These are phyloP conservation scores for Tenualosa ilisha DNA, from an alignment of 2,797 vertebrate species.

Conservation along the genomic window DNA sequence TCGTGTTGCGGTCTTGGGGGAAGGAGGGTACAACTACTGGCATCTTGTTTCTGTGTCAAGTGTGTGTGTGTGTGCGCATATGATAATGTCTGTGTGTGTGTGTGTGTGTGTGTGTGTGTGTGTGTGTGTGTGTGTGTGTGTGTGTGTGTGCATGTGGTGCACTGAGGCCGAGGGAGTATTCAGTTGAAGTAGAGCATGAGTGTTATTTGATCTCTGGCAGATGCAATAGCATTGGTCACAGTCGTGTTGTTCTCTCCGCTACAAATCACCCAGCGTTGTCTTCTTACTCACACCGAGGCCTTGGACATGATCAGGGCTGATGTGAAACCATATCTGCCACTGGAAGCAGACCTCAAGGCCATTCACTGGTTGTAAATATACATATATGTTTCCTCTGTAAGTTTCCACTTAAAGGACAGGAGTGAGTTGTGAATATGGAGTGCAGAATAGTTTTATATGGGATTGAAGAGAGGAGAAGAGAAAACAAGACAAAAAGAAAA, in stretches of 20 bases:
- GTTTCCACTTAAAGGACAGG: background rate
- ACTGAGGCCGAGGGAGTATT: background rate
- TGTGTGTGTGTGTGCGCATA: background rate
- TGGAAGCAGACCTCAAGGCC: background rate
- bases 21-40: background rate
- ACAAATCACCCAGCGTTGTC: constrained; percentile 3
- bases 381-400: background rate
- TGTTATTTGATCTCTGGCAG: constrained; percentile 6
- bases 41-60: background rate
- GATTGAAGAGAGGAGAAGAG: background rate
- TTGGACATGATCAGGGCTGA: background rate
- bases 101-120: background rate
- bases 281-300: background rate
- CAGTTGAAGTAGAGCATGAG: background rate
- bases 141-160: background rate
- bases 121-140: too few species aligned
- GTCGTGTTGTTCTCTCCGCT: background rate
- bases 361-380: background rate
- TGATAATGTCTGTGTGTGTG: background rate
- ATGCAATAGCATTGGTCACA: background rate
- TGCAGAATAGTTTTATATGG: background rate
- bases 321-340: constrained; percentile 1
- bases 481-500: background rate
- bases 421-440: background rate
- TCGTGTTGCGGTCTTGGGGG: background rate